Evolutionary conservation across 2,888 invertebrate species (phyloP).

Genomic region (Seira ritae): DNA sequence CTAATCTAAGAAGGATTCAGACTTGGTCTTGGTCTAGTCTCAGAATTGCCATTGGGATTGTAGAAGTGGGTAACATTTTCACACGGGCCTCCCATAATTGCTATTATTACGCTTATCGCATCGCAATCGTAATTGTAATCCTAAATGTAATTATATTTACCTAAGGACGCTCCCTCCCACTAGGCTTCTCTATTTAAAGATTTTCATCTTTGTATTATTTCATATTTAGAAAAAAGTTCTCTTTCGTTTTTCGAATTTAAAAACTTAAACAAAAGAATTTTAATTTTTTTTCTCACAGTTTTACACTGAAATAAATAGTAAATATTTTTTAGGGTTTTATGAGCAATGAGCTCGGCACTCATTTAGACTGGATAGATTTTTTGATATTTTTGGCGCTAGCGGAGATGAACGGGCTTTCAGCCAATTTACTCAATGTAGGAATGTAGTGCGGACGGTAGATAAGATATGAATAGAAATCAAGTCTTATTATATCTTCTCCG

Average conservation of each 20-base stretch:
- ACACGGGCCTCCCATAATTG: neutral
- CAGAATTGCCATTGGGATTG: no score
- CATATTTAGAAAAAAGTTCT: no score
- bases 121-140: no score
- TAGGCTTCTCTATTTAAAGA: neutral
- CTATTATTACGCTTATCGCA: neutral
- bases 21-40: neutral
- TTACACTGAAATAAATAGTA: no score
- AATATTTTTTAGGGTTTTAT: no score
- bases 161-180: neutral
- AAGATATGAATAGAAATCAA: neutral
- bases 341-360: no score
- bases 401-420: neutral
- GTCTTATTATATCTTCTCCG: no score
- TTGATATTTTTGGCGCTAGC: neutral
- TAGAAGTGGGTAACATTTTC: neutral
- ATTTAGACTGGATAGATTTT: no score
- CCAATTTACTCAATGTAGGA: neutral
- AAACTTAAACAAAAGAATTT: neutral
- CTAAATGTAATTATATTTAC: neutral
- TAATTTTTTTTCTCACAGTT: neutral
- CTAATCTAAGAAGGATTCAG: no score
- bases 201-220: neutral
- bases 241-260: no score
- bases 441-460: neutral